Evolutionary conservation across 2,113 vertebrate genomes (phyloP).

Genomic region (Dendropsophus ebraccatus): DNA sequence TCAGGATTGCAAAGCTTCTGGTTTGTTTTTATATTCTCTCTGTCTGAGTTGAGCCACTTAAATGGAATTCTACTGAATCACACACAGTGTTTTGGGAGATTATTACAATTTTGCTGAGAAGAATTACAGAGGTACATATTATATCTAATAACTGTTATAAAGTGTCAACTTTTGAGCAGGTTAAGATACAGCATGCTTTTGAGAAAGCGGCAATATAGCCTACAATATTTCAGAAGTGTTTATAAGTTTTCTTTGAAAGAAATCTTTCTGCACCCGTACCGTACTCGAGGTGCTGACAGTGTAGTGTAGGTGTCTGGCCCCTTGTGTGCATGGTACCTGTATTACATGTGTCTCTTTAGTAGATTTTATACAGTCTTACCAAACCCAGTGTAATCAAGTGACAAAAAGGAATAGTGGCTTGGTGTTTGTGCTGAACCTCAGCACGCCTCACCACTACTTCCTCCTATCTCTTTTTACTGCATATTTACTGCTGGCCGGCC

Average conservation of each 20-base stretch:
- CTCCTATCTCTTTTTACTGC: too few relatives aligned
- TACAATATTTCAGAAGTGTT: background rate
- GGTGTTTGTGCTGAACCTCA: too few relatives aligned
- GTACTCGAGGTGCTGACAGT: too few relatives aligned
- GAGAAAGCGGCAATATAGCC: background rate
- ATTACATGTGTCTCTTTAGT: too few relatives aligned
- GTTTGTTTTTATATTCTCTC: background rate
- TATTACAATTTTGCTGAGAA: conserved; percentile 3
- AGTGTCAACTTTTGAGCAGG: background rate
- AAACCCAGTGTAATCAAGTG: too few relatives aligned
- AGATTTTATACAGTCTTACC: too few relatives aligned
- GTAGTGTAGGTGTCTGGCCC: too few relatives aligned
- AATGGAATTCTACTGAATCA: conserved; percentile 3
- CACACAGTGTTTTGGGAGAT: background rate
- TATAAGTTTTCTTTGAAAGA: background rate
- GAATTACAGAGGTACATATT: conserved; percentile 9
- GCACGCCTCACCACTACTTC: too few relatives aligned
- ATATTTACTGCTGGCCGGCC: too few relatives aligned
- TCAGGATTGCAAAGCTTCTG: background rate
- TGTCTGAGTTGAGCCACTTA: background rate
- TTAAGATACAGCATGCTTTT: background rate
- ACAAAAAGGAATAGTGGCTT: too few relatives aligned
- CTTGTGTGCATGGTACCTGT: too few relatives aligned
- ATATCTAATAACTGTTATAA: conserved; percentile 17
- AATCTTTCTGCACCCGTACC: too few relatives aligned